phyloP scores from a whole-genome alignment of 2,797 vertebrate genomes.

The Australoheros facetus region DNA sequence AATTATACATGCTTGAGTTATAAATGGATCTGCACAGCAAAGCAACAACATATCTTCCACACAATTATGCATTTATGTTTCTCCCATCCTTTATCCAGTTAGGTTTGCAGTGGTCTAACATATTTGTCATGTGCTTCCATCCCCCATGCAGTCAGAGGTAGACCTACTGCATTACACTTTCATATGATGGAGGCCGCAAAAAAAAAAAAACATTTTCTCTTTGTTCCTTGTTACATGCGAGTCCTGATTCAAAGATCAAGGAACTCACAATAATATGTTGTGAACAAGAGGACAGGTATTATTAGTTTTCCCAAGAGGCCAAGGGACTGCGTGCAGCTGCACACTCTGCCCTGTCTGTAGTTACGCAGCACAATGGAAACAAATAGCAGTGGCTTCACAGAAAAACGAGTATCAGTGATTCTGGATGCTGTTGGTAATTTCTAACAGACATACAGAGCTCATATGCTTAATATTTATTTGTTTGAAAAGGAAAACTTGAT shows the following conservation, averaged over 20 bases:
- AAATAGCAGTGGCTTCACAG: conserved; percentile 32
- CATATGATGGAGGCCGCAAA: conserved; percentile 36
- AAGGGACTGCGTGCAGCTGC: conserved; percentile 44
- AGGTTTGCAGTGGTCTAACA: conserved; percentile 13
- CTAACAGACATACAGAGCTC: not conserved
- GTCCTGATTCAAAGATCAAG: conserved; percentile 18
- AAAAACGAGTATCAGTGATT: conserved; percentile 28
- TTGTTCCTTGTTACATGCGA: not conserved
- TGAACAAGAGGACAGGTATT: conserved; percentile 61
- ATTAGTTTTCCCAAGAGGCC: conserved; percentile 59
- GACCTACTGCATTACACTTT: conserved; percentile 24
- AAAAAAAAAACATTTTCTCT: conserved; percentile 39
- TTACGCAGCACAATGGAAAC: conserved; percentile 52
- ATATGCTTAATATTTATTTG: conserved; percentile 5
- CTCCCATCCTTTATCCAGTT: conserved; percentile 40
- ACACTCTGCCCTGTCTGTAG: conserved; percentile 23
- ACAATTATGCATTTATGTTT: conserved; percentile 49
- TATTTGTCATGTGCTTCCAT: conserved; percentile 30
- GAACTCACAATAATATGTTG: conserved; percentile 54
- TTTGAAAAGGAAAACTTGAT: not conserved
- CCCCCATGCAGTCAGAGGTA: conserved; percentile 40
- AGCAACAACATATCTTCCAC: conserved; percentile 49
- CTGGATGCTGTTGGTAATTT: conserved; percentile 18
- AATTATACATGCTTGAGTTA: conserved; percentile 29
- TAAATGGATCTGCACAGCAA: conserved; percentile 46